Evolutionary conservation across 1,140 invertebrate species (phyloP), one percentile per base, ranked within the genome.

Genomic region (Microplitis demolitor): DNA sequence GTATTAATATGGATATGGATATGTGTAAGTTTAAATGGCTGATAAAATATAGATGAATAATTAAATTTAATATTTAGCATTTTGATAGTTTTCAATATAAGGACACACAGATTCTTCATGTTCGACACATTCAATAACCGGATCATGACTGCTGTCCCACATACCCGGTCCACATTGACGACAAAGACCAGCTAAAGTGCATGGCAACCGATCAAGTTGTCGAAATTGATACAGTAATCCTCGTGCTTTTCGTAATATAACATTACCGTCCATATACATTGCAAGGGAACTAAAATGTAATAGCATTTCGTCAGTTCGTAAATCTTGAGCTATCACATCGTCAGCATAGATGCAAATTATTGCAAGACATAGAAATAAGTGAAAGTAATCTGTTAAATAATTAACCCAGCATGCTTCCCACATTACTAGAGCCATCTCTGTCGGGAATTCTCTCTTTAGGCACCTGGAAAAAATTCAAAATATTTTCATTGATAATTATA

Each of bases 341-440:
- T 96, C 94, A 13, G 95, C 95, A 82, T 98, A 98, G 64, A 97
- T 94, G 61, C 93, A 93, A 63, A 98, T 93, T 76, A 97, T 96
- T 50, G 96, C 94, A 61, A 96, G 89, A 80, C 95, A 96, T 11
- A 97, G 90, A 85, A 97, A 98, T 77, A 97, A 85, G 82, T 97
- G 95, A 85, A 97, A 97, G 82, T 97, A 96, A 84, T 97, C 93
- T 0, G 96, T 97, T 81, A 96, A 90, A 85, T 96, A 97, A 83
- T 96, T 95, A 0, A 96, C 92, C 96, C 96, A 98, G 83, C 96
- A 98, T 1, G 95, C 93, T 86, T 97, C 96, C 96, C 96, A 98
- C 91, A 97, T 96, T 31, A 92, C 89, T 4, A 97, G 88, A 0
- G 95, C 94, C 58, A 95, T 93, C 11, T 90, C 90, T 81, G 96